These are phyloP conservation scores for Bathynomus jamesi DNA, from an alignment of 1,140 invertebrate genomes.

Conservation along the genomic window DNA sequence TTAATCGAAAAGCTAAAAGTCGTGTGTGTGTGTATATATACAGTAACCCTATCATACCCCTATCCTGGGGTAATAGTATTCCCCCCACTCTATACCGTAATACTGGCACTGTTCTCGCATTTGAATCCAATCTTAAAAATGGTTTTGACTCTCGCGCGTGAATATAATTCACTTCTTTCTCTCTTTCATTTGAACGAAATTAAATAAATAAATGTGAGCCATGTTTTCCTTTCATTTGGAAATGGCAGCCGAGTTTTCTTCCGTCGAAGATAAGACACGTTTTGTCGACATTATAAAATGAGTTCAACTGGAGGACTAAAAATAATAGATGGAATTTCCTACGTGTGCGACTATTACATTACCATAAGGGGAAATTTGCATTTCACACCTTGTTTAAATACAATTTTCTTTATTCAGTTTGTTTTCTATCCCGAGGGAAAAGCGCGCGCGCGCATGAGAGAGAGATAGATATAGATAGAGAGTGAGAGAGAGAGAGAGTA, in stretches of 20 bases:
- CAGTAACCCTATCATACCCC: neutral
- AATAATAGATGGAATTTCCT: neutral
- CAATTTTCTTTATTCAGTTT: slow-evolving; percentile 1
- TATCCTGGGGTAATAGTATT: neutral
- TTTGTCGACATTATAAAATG: neutral
- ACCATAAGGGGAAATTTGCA: neutral
- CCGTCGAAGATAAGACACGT: neutral
- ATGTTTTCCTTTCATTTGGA: neutral
- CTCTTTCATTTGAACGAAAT: neutral
- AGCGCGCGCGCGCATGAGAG: no score
- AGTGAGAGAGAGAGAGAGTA: no score
- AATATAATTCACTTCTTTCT: neutral
- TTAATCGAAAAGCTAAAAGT: no score
- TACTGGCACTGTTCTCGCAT: no score
- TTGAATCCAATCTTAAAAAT: neutral
- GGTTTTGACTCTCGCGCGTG: neutral
- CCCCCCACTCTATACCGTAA: no score
- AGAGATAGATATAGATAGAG: no score
- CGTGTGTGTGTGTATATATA: neutral
- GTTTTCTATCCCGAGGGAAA: slow-evolving; percentile 1
- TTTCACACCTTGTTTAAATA: neutral
- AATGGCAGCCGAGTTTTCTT: neutral
- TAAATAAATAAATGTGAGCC: neutral
- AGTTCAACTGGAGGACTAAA: neutral
- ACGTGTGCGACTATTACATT: neutral